These are phyloP conservation scores for Leptinotarsa lineolata DNA, from an alignment of 1,140 invertebrate genomes.

Conservation along the genomic window DNA sequence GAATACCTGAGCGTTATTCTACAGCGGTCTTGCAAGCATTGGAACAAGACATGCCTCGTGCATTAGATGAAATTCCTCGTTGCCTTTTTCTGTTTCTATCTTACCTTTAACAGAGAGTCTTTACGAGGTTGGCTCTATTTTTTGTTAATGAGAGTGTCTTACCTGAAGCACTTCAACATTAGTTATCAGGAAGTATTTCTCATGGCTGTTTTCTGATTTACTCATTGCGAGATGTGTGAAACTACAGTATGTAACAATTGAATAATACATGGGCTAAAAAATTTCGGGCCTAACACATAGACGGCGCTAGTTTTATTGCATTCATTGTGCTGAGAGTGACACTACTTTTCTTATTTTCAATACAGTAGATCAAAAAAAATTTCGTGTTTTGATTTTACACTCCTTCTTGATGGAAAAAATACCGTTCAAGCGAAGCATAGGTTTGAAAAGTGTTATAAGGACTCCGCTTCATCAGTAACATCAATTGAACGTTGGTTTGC, in stretches of 20 bases:
- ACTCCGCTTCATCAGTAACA: no score
- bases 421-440: no score
- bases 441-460: no score
- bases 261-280: no score
- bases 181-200: background rate
- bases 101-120: background rate
- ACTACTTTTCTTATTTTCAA: no score
- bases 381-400: no score
- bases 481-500: no score
- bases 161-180: background rate
- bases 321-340: no score
- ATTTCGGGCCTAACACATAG: no score
- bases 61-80: constrained; percentile 21
- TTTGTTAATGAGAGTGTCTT: background rate
- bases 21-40: constrained; percentile 17
- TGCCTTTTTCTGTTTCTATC: background rate
- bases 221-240: background rate
- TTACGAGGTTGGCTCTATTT: background rate
- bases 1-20: constrained; percentile 22
- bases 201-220: background rate
- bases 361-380: no score
- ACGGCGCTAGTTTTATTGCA: no score
- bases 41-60: background rate
- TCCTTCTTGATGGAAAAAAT: no score
- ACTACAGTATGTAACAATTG: background rate